These are phyloP conservation scores for Mystacornis crossleyi DNA, from an alignment of 2,113 vertebrate species.

Conservation along the genomic window DNA sequence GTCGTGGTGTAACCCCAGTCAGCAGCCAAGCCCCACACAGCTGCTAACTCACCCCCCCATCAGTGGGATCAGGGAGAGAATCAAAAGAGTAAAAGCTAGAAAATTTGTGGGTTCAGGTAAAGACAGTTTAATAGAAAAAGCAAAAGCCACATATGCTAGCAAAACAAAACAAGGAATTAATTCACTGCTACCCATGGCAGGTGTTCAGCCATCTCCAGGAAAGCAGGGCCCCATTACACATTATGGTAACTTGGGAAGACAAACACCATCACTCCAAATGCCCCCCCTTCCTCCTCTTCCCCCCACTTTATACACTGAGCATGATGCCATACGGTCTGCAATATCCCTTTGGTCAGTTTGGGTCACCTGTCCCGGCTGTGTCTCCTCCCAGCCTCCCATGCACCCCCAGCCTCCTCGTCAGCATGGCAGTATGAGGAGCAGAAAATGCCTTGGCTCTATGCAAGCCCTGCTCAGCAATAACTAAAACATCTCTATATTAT, in stretches of 20 bases:
- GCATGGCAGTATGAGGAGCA: accelerated
- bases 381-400: background rate
- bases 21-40: background rate
- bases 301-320: background rate
- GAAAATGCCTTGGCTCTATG: background rate
- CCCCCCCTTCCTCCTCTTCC: background rate
- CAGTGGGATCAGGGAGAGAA: background rate
- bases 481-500: background rate
- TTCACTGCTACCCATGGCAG: background rate
- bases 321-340: background rate
- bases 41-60: accelerated
- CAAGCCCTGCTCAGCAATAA: background rate
- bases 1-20: background rate
- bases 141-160: background rate
- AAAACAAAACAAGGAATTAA: background rate
- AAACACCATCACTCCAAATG: background rate
- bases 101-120: background rate
- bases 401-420: background rate
- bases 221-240: background rate
- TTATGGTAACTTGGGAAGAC: background rate
- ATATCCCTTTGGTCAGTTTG: background rate
- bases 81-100: background rate
- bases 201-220: background rate
- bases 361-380: background rate
- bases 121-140: background rate